Conservation (phyloP, 2,888 invertebrate genomes). For the Scaptomyza parva region DNA sequence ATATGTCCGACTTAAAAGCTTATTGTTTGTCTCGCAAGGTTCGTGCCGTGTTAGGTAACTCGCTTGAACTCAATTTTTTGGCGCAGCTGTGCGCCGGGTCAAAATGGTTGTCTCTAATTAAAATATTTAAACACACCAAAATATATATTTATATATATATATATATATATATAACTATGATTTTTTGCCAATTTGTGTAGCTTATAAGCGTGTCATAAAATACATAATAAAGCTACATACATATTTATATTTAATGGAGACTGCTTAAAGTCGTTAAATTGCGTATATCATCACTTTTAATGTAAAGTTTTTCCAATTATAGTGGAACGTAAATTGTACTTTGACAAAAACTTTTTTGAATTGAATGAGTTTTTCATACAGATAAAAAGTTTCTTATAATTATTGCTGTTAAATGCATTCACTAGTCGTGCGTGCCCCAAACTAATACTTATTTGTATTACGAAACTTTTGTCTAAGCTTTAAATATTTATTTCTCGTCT, state of each 20-base stretch:
- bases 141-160: too few relatives aligned
- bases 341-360: background rate
- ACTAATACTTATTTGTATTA: too few relatives aligned
- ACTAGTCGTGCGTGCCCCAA: too few relatives aligned
- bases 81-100: constrained; percentile 34
- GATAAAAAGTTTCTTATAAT: too few relatives aligned
- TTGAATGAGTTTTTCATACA: background rate
- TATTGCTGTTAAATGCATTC: too few relatives aligned
- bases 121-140: background rate
- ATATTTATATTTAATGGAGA: background rate
- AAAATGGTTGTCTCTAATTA: constrained; percentile 20
- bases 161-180: too few relatives aligned
- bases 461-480: background rate
- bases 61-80: constrained; percentile 17
- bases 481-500: background rate
- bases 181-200: background rate
- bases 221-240: background rate
- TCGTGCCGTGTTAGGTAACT: constrained; percentile 25
- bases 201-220: background rate
- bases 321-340: background rate
- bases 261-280: background rate
- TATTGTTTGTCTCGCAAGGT: background rate
- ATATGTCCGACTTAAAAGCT: constrained; percentile 14
- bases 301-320: too few relatives aligned
- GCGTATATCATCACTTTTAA: background rate